Evolutionary conservation across 2,888 invertebrate species (phyloP), one percentile per base, ranked within the genome.

Genomic region (Cosmopolites sordidus): DNA sequence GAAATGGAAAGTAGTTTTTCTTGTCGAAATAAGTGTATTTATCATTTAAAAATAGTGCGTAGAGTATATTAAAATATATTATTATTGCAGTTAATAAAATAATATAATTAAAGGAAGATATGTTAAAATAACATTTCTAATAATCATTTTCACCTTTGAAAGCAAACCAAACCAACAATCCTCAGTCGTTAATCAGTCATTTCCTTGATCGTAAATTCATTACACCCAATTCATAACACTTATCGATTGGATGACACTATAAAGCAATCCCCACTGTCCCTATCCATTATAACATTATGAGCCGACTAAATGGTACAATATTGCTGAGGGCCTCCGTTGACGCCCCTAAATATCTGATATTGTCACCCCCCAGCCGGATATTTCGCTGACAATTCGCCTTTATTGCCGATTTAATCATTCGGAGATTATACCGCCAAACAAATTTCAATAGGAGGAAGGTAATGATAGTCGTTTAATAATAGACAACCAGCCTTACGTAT

Each of bases 351-450:
- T 48, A 52, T 52, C 58, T 57, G 59, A 58, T 57, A 62, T 60
- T 58, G 58, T 60, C 63, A 60, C 63, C 63, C 63, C 60, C 22
- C 8, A 22, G 22, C 22, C 60, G 58, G 58, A 61, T 60, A 61
- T 60, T 63, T 61, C 60, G 58, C 60, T 58, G 59, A 48, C 57
- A 61, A 60, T 59, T 58, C 58, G 58, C 56, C 58, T 60, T 56
- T 58, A 59, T 60, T 59, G 57, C 59, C 55, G 53, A 51, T 60
- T 59, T 63, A 62, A 63, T 63, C 60, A 60, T 58, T 60, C 60
- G 43, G 51, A 59, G 60, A 61, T 62, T 62, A 62, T 56, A 54
- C 51, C 50, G 69, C 59, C 66, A 69, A 65, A 51, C 47, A 71
- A 68, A 72, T 71, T 57, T 57, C 45, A 57, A 53, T 44, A 43